phyloP scores from a whole-genome alignment of 2,113 vertebrate species.

The Spheniscus mendiculus region DNA sequence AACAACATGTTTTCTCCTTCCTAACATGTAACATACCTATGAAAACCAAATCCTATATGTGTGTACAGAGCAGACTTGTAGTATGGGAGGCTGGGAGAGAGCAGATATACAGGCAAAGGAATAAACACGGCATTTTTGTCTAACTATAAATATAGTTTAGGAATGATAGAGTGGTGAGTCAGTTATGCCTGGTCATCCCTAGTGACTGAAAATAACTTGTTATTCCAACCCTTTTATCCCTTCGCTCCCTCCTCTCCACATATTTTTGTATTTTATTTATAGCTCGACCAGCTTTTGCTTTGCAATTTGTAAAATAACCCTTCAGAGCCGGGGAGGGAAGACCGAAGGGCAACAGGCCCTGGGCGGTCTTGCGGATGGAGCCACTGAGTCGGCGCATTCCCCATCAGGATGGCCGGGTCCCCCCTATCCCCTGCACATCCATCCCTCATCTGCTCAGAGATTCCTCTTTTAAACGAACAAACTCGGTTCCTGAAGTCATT shows the following conservation, averaged over 20 bases:
- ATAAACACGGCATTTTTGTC: slow-evolving; percentile 4
- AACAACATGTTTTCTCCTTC: not conserved
- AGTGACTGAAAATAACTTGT: slow-evolving; percentile 58
- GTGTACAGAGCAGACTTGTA: not conserved
- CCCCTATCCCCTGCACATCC: not conserved
- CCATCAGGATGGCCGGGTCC: fast-evolving
- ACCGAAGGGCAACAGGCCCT: not conserved
- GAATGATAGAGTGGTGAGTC: slow-evolving; percentile 40
- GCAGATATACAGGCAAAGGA: not conserved
- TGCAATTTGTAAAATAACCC: slow-evolving; percentile 15
- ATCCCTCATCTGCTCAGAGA: not conserved
- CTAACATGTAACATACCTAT: not conserved
- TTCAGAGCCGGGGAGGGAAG: not conserved
- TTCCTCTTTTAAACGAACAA: not conserved
- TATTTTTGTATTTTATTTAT: slow-evolving; percentile 56
- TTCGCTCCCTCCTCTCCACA: not conserved
- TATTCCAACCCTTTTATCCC: slow-evolving; percentile 54
- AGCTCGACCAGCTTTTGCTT: not conserved
- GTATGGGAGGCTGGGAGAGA: not conserved
- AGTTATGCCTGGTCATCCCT: slow-evolving; percentile 52
- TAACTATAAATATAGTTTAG: slow-evolving; percentile 26
- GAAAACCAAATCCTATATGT: not conserved
- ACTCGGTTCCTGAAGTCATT: not conserved
- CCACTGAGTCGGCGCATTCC: fast-evolving
- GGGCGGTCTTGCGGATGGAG: not conserved